Percentiles rank a stretch among this genome's conserved stretches.
Evolutionary conservation across 2,888 invertebrate genomes (phyloP).

Genomic region (Lottia gigantea): DNA sequence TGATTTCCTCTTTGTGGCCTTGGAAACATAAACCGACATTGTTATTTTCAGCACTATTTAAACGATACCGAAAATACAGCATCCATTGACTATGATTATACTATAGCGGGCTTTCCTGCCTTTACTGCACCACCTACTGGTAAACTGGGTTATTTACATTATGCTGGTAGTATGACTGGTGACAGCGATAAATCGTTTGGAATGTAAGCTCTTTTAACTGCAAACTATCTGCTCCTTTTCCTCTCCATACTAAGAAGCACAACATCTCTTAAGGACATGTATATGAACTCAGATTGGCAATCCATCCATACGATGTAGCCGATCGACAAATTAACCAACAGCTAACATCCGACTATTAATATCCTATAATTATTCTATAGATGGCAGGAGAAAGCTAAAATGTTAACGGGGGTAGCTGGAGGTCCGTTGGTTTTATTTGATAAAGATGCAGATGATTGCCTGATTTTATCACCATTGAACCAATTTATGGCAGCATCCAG

Average conservation of each 20-base stretch:
- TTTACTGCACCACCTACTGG: conserved; percentile 28
- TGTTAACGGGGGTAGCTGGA: conserved; percentile 40
- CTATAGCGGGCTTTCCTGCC: conserved; percentile 39
- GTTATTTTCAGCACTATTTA: conserved; percentile 28
- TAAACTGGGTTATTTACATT: conserved; percentile 34
- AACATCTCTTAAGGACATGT: too few species aligned
- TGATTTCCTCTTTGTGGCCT: too few species aligned
- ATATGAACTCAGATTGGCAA: too few species aligned
- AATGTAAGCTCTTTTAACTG: conserved; percentile 22
- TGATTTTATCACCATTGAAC: conserved; percentile 46
- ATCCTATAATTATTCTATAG: neutral
- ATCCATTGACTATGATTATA: conserved; percentile 25
- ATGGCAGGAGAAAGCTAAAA: conserved; percentile 1
- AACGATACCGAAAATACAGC: conserved; percentile 28
- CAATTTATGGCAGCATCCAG: conserved; percentile 49
- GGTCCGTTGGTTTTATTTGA: conserved; percentile 52
- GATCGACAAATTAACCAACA: too few species aligned
- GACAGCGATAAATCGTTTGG: conserved; percentile 28
- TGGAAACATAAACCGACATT: neutral
- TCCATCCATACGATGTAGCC: too few species aligned
- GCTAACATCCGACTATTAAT: too few species aligned
- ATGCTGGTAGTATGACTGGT: conserved; percentile 41
- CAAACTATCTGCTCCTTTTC: neutral
- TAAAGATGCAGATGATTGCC: conserved; percentile 30
- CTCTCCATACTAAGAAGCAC: neutral